phyloP scores from a whole-genome alignment of 2,113 vertebrate genomes.

The Myanophis thanlyinensis region DNA sequence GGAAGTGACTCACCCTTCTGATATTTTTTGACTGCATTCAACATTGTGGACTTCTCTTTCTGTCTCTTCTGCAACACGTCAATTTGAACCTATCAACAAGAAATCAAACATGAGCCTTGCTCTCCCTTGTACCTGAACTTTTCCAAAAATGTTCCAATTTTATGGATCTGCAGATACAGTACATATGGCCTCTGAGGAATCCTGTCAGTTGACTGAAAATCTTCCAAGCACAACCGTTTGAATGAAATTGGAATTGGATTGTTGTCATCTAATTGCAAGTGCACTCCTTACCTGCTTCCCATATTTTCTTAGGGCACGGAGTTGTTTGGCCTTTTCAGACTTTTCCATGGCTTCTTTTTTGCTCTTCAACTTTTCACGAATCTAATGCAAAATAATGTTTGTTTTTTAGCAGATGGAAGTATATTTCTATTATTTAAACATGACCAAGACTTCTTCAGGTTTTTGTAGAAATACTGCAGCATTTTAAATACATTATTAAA shows the following conservation, averaged over 20 bases:
- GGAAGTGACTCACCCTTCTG: conserved; percentile 84
- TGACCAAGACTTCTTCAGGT: not conserved
- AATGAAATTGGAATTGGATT: not conserved
- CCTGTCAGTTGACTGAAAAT: not conserved
- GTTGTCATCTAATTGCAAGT: not conserved
- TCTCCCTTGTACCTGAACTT: not conserved
- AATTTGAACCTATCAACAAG: conserved; percentile 83
- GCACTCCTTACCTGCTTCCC: conserved; percentile 88
- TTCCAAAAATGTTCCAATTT: not conserved
- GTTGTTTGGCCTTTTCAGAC: conserved; percentile 93
- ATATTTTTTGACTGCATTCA: conserved; percentile 92
- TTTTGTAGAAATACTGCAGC: not conserved
- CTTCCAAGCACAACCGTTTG: not conserved
- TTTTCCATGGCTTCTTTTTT: conserved; percentile 90
- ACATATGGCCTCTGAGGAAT: not conserved
- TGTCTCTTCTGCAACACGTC: conserved; percentile 95
- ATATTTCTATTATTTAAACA: not conserved
- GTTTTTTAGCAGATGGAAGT: not conserved
- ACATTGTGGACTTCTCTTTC: conserved; percentile 91
- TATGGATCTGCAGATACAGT: not conserved
- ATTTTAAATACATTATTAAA: not conserved
- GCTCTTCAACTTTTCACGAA: conserved; percentile 84
- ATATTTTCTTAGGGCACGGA: conserved; percentile 92
- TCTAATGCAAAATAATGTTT: conserved; percentile 65
- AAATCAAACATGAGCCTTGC: conserved; percentile 29